Evolutionary conservation across 2,113 vertebrate genomes (phyloP).

Genomic region (Lucifuga dentata): DNA sequence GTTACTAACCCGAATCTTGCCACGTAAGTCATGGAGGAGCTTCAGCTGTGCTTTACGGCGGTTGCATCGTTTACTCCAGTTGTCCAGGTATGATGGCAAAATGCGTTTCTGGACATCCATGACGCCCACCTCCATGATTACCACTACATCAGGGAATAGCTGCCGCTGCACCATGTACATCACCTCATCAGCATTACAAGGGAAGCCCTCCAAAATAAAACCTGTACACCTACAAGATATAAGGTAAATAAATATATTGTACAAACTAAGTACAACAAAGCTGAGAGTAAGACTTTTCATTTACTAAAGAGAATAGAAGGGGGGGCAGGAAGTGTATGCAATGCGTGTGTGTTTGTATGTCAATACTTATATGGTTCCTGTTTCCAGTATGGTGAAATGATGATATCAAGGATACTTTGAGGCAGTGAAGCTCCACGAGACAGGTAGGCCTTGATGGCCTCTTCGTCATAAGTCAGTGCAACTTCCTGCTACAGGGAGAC

Average conservation of each 20-base stretch:
- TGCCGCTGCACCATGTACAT: slow-evolving; percentile 84
- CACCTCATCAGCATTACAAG: slow-evolving; percentile 83
- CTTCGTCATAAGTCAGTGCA: slow-evolving; percentile 87
- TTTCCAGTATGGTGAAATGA: slow-evolving; percentile 89
- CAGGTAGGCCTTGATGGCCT: slow-evolving; percentile 87
- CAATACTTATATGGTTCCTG: slow-evolving; percentile 90
- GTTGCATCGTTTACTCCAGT: slow-evolving; percentile 82
- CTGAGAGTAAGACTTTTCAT: background rate
- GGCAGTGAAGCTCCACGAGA: slow-evolving; percentile 79
- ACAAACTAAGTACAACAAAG: background rate
- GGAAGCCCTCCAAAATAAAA: slow-evolving; percentile 95
- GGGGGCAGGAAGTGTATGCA: background rate
- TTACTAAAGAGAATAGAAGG: background rate
- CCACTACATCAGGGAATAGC: slow-evolving; percentile 88
- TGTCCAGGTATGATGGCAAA: slow-evolving; percentile 81
- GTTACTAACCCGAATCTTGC: slow-evolving; percentile 83
- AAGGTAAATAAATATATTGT: slow-evolving; percentile 4
- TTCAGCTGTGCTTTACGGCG: slow-evolving; percentile 76
- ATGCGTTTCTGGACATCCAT: slow-evolving; percentile 83
- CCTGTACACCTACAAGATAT: slow-evolving; percentile 87
- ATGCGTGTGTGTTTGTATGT: slow-evolving; percentile 2
- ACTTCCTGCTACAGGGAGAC: slow-evolving; percentile 57
- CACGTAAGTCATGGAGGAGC: slow-evolving; percentile 81
- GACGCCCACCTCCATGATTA: slow-evolving; percentile 84
- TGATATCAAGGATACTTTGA: slow-evolving; percentile 84